Conservation (phyloP, 1,140 invertebrate genomes). For the Leptopilina clavipes region DNA sequence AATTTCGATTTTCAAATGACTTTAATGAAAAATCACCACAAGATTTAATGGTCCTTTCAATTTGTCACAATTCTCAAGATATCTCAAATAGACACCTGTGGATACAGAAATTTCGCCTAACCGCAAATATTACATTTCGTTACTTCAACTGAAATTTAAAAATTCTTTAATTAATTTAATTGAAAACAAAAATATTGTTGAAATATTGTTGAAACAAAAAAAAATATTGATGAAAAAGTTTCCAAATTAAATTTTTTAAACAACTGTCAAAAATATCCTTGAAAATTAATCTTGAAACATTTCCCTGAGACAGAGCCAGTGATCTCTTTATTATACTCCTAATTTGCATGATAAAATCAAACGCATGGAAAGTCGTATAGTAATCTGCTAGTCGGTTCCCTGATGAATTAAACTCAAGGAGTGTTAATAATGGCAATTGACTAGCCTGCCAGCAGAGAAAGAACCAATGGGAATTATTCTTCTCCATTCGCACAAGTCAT, state of each 20-base stretch:
- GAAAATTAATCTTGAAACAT: no score
- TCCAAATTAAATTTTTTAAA: no score
- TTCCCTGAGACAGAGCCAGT: neutral
- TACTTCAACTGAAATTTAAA: no score
- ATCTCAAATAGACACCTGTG: no score
- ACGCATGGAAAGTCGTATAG: neutral
- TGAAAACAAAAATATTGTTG: no score
- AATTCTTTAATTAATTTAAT: no score
- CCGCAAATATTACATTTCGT: no score
- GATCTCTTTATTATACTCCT: neutral
- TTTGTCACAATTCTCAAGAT: no score
- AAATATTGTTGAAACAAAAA: no score
- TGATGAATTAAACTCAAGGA: neutral
- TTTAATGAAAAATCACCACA: neutral
- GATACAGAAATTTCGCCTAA: no score
- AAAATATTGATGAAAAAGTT: no score
- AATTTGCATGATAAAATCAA: constrained; percentile 15
- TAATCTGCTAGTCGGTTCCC: neutral
- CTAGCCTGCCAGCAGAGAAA: neutral
- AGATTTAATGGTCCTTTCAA: neutral
- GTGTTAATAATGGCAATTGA: constrained; percentile 24
- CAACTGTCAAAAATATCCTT: no score
- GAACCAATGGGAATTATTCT: neutral
- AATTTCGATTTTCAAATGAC: neutral
- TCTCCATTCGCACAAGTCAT: neutral